Base-by-base conservation (phyloP, 2,888 invertebrate species). In the Drosophila peninsularis region DNA sequence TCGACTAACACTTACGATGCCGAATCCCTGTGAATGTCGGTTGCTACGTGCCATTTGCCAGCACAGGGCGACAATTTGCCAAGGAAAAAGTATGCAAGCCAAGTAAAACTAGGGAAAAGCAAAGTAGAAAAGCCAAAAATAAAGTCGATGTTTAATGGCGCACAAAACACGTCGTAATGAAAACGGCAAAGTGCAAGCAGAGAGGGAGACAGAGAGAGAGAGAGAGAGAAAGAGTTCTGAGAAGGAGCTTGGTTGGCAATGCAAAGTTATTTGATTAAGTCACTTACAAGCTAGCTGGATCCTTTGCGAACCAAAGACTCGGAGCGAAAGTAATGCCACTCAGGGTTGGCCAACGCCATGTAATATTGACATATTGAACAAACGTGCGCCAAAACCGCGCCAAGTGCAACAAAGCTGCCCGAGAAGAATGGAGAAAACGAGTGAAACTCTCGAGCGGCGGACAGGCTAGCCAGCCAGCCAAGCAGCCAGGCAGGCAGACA, bases 361-460 rank as follows among this genome's bases (percentile, higher is more conserved):
- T 87, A 89, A 87, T 89, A 87, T 87, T 87, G 89, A 88, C 86
- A 87, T 87, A 87, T 87, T 87, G 86, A 82, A 71, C 89, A 89
- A 82, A 87, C 89, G 86, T 87, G 89, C 76, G 57, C 75, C 78
- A 71, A 63, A 78, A 68, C 75, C 72, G 62, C 50, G 50, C 44
- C 71, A 83, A 74, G 62, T 71, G 71, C 74, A 88, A 73, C 75
- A 67, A 68, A 75, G 82, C 75, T 68, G 67, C 53, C 39, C 30
- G n/a, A 30, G 27, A 50, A 21, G 52, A 42, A 52, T 34, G 24
- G 27, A 49, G 58, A 57, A n/a, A 44, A 30, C 44, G 34, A 39
- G 45, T 39, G 63, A 5, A 65, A 30, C 52, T 52, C 64, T 52
- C 19, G 19, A 36, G 37, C 47, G 13, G 47, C 17, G 30, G 47